phyloP scores from a whole-genome alignment of 2,797 vertebrate genomes.

The Pangasius larnaudii region DNA sequence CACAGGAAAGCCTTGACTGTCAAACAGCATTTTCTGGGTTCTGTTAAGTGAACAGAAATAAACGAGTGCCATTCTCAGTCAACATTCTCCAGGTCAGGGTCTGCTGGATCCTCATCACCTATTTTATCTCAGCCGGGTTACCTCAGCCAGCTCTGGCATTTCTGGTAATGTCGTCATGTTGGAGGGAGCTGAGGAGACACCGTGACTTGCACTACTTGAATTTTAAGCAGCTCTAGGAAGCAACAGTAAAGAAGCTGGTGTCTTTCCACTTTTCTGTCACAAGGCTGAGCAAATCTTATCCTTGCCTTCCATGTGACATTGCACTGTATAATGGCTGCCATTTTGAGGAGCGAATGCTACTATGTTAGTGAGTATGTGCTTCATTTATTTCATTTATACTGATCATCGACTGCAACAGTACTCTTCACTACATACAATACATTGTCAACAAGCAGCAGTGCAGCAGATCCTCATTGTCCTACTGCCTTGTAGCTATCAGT shows the following conservation, averaged over 20 bases:
- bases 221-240: constrained; percentile 3
- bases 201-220: not conserved
- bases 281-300: not conserved
- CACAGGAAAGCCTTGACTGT: not conserved
- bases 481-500: not conserved
- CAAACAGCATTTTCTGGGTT: not conserved
- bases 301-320: not conserved
- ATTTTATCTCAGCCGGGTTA: not conserved
- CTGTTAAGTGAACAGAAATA: not conserved
- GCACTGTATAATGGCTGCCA: no score
- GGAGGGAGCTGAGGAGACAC: not conserved
- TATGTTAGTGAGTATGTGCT: not conserved
- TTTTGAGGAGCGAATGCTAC: not conserved
- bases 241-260: not conserved
- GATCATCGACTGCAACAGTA: not conserved
- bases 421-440: not conserved
- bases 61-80: not conserved
- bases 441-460: not conserved
- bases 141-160: constrained; percentile 3
- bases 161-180: constrained; percentile 28
- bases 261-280: not conserved
- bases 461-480: not conserved
- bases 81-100: constrained; percentile 3
- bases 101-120: constrained; percentile 1
- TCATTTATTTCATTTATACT: not conserved